Conservation (phyloP, 2,888 invertebrate species). For the Leptopilina myrica region DNA sequence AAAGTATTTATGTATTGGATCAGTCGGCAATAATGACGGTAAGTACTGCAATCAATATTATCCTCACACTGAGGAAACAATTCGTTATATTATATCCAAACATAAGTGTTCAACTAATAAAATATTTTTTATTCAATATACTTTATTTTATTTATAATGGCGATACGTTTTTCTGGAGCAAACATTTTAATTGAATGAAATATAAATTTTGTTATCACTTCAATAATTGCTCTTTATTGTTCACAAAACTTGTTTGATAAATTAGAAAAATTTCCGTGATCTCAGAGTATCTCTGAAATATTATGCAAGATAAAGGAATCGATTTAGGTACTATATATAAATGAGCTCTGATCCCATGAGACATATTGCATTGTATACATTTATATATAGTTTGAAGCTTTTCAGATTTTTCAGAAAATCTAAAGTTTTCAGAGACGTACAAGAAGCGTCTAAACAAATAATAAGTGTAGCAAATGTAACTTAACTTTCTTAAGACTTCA, state of each 20-base stretch:
- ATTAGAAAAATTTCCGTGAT: neutral
- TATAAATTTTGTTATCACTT: too few relatives aligned
- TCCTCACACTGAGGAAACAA: too few relatives aligned
- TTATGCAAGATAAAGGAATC: constrained; percentile 22
- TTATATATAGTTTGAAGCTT: constrained; percentile 2
- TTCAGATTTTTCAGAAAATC: constrained; percentile 1
- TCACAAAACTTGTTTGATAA: neutral
- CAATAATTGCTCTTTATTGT: too few relatives aligned
- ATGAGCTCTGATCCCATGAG: constrained; percentile 19
- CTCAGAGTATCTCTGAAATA: neutral
- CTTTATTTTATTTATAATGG: too few relatives aligned
- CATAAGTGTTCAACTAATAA: too few relatives aligned
- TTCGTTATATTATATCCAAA: too few relatives aligned
- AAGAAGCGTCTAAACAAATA: neutral
- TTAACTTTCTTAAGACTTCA: neutral
- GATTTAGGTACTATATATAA: neutral
- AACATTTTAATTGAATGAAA: too few relatives aligned
- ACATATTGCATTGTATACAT: neutral
- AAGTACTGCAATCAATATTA: constrained; percentile 53
- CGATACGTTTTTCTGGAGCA: too few relatives aligned
- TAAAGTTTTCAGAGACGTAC: constrained; percentile 25
- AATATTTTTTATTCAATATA: too few relatives aligned
- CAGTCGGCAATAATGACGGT: constrained; percentile 74
- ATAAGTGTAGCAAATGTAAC: constrained; percentile 3
- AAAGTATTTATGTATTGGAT: constrained; percentile 74